Evolutionary conservation across 2,888 invertebrate species (phyloP).

Genomic region (Eristalis tenax): DNA sequence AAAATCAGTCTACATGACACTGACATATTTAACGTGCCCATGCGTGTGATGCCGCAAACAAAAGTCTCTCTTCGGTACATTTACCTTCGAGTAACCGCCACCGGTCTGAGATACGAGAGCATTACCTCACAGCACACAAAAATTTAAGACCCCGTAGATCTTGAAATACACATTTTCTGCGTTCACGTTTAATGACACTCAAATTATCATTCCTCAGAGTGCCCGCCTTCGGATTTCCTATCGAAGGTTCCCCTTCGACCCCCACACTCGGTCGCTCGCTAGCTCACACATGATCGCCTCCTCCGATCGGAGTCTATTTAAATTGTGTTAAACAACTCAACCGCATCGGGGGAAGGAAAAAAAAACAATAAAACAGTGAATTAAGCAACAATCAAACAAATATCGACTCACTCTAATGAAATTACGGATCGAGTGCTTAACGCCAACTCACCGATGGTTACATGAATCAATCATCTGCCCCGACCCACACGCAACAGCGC

Average conservation of each 20-base stretch:
- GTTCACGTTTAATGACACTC: slow-evolving; percentile 61
- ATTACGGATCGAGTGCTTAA: slow-evolving; percentile 68
- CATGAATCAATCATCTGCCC: slow-evolving; percentile 72
- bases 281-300: not conserved
- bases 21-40: not conserved
- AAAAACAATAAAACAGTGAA: slow-evolving; percentile 60
- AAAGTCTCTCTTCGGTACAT: not conserved
- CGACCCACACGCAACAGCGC: slow-evolving; percentile 61
- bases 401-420: slow-evolving; percentile 66
- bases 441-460: slow-evolving; percentile 70
- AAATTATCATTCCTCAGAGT: slow-evolving; percentile 58
- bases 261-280: not conserved
- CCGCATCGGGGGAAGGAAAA: slow-evolving; percentile 43
- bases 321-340: slow-evolving; percentile 64
- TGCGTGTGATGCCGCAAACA: not conserved
- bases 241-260: slow-evolving; percentile 19
- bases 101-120: slow-evolving; percentile 2
- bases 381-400: slow-evolving; percentile 69
- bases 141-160: slow-evolving; percentile 34
- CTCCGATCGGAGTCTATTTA: slow-evolving; percentile 37
- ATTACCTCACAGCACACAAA: slow-evolving; percentile 43
- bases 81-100: not conserved
- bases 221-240: slow-evolving; percentile 63
- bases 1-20: not conserved
- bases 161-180: slow-evolving; percentile 12